Percentiles rank a stretch among this genome's conserved stretches.
These are phyloP conservation scores for Crepidodera aurea DNA, from an alignment of 2,888 invertebrate genomes.

Conservation along the genomic window DNA sequence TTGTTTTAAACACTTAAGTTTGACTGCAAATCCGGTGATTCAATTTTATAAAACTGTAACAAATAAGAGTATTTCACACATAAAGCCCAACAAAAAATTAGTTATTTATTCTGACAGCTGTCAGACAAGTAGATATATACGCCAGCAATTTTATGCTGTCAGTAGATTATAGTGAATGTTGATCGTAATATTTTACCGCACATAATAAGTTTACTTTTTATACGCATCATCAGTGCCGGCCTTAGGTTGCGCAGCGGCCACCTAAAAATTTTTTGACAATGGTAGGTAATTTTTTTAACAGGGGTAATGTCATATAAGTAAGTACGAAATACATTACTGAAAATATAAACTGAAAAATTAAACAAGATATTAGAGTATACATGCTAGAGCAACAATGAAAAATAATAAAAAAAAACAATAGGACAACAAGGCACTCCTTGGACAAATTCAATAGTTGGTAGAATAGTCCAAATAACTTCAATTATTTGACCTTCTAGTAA, in stretches of 20 bases:
- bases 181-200: constrained; percentile 37
- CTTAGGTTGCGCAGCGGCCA: neutral
- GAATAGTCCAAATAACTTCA: no score
- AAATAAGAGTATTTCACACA: constrained; percentile 33
- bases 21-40: constrained; percentile 19
- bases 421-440: no score
- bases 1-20: no score
- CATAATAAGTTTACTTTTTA: constrained; percentile 35
- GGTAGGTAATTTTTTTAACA: no score
- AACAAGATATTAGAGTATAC: no score
- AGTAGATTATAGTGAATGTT: constrained; percentile 40
- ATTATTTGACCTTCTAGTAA: no score
- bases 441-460: no score
- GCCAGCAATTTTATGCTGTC: constrained; percentile 40
- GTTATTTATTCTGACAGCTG: constrained; percentile 36
- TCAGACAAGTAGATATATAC: constrained; percentile 36
- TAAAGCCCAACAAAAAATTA: constrained; percentile 27
- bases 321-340: no score
- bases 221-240: constrained; percentile 26
- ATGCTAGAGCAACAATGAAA: no score
- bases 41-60: constrained; percentile 23
- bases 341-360: no score
- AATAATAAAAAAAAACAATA: no score
- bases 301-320: no score
- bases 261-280: neutral